phyloP scores from a whole-genome alignment of 1,140 invertebrate genomes.

The Ditylenchus dipsaci region DNA sequence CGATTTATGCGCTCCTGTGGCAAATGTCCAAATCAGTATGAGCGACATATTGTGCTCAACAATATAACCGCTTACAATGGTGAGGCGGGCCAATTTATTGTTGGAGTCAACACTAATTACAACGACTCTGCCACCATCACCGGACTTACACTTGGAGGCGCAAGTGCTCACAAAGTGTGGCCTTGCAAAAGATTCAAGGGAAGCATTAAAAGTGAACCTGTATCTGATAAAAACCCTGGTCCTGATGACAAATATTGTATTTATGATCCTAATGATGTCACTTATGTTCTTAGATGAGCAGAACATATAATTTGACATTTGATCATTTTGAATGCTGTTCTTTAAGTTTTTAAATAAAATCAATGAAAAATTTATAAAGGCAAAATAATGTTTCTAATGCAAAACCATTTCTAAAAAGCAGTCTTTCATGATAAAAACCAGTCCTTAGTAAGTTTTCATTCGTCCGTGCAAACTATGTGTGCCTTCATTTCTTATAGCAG shows the following conservation, averaged over 20 bases:
- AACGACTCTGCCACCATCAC: constrained; percentile 3
- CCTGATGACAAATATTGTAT: neutral
- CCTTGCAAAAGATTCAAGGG: neutral
- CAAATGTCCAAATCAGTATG: constrained; percentile 4
- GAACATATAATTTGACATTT: too few species aligned
- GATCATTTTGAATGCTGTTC: too few species aligned
- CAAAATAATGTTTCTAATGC: too few species aligned
- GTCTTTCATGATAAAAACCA: too few species aligned
- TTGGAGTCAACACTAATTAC: constrained; percentile 13
- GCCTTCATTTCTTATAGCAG: too few species aligned
- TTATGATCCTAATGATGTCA: neutral
- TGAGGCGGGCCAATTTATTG: constrained; percentile 10
- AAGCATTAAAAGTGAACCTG: neutral
- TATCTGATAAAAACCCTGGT: neutral
- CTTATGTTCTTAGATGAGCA: too few species aligned
- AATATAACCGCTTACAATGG: constrained; percentile 3
- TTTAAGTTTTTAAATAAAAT: too few species aligned
- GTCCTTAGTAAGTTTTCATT: too few species aligned
- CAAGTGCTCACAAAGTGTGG: neutral
- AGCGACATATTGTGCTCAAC: neutral
- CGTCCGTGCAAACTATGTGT: too few species aligned
- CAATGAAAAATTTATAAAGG: too few species aligned
- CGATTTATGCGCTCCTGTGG: constrained; percentile 3
- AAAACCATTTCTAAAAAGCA: too few species aligned
- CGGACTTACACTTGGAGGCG: neutral